Conservation (phyloP, 2,888 invertebrate species). For the Eristalis tenax region DNA sequence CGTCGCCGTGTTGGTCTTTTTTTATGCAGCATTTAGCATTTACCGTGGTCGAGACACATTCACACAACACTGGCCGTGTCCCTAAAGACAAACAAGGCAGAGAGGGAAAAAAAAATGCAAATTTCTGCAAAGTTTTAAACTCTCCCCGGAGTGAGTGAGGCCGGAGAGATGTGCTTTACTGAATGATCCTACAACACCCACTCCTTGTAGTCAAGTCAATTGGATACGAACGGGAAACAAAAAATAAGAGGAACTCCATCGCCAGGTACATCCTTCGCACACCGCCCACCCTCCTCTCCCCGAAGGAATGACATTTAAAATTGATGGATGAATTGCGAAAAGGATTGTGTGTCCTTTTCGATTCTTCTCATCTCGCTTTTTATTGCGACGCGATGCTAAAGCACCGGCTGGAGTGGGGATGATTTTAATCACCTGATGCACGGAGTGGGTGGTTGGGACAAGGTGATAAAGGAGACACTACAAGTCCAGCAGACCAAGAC, state of each 20-base stretch:
- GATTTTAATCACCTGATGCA: conserved; percentile 62
- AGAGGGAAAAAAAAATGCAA: conserved; percentile 11
- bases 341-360: conserved; percentile 39
- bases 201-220: conserved; percentile 45
- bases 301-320: conserved; percentile 55
- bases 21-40: conserved; percentile 32
- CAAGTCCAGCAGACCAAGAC: not conserved
- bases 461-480: not conserved
- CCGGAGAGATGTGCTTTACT: not conserved
- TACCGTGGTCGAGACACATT: conserved; percentile 39
- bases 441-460: conserved; percentile 2
- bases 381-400: conserved; percentile 21
- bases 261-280: conserved; percentile 10
- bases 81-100: not conserved
- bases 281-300: conserved; percentile 29
- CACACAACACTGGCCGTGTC: conserved; percentile 9
- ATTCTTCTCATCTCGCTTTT: not conserved
- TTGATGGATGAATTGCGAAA: conserved; percentile 63
- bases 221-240: not conserved
- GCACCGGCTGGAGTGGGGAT: not conserved
- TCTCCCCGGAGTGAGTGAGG: conserved; percentile 20
- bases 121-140: conserved; percentile 50
- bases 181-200: not conserved
- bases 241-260: not conserved
- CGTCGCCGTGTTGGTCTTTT: conserved; percentile 20